Percentiles rank a stretch among this genome's conserved stretches.
Evolutionary conservation across 1,140 invertebrate species (phyloP).

Genomic region (Diabrotica undecimpunctata): DNA sequence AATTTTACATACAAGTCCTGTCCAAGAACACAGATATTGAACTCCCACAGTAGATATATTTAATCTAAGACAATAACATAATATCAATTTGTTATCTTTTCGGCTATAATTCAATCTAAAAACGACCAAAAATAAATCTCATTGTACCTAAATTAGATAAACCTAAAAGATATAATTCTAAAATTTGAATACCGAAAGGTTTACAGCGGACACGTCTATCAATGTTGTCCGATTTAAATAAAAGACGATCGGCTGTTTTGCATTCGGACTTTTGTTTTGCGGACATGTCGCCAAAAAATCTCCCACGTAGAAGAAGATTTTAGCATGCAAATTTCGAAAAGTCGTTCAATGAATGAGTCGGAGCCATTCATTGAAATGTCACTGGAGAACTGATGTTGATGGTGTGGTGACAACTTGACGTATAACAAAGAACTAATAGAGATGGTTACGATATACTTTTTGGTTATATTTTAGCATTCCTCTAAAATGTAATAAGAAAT

Average conservation of each 20-base stretch:
- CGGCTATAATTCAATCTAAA: constrained; percentile 37
- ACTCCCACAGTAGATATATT: background rate
- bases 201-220: constrained; percentile 38
- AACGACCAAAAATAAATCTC: constrained; percentile 33
- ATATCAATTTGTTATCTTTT: constrained; percentile 41
- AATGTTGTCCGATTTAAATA: constrained; percentile 34
- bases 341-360: constrained; percentile 25
- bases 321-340: constrained; percentile 34
- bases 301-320: constrained; percentile 36
- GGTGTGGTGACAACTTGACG: constrained; percentile 36
- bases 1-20: too few species aligned
- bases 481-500: too few species aligned
- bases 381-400: constrained; percentile 16
- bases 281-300: constrained; percentile 29
- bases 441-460: background rate
- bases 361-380: constrained; percentile 33
- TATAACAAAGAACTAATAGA: constrained; percentile 21
- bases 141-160: constrained; percentile 37
- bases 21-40: background rate
- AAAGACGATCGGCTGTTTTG: constrained; percentile 28
- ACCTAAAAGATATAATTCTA: constrained; percentile 29
- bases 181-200: constrained; percentile 34
- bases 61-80: constrained; percentile 28
- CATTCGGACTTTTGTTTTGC: constrained; percentile 30
- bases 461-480: too few species aligned